Percentiles rank a stretch among this genome's conserved stretches.
Evolutionary conservation across 2,888 invertebrate species (phyloP).

Genomic region (Aphodius granarius): DNA sequence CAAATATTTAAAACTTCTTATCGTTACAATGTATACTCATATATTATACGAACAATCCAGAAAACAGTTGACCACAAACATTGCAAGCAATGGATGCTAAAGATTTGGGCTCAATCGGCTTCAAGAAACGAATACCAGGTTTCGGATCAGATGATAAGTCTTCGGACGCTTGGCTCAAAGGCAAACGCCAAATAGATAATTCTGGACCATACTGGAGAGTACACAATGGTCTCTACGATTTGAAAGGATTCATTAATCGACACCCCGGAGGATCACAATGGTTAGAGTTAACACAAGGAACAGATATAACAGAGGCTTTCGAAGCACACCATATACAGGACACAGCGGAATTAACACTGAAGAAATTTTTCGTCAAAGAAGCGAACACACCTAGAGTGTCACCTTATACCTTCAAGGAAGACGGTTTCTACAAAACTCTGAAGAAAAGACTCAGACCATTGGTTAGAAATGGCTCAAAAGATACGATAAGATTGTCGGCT

Average conservation of each 20-base stretch:
- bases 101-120: not conserved
- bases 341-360: slow-evolving; percentile 59
- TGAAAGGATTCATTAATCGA: slow-evolving; percentile 71
- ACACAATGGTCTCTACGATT: slow-evolving; percentile 77
- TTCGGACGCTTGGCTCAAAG: slow-evolving; percentile 60
- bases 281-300: slow-evolving; percentile 71
- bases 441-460: slow-evolving; percentile 61
- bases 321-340: slow-evolving; percentile 71
- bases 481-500: slow-evolving; percentile 45
- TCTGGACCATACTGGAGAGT: slow-evolving; percentile 76
- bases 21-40: too few species aligned
- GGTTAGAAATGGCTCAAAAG: slow-evolving; percentile 59
- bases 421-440: slow-evolving; percentile 75
- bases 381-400: slow-evolving; percentile 67
- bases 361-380: slow-evolving; percentile 67
- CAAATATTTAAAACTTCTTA: too few species aligned
- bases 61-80: not conserved
- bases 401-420: slow-evolving; percentile 71
- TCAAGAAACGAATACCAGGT: slow-evolving; percentile 2
- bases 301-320: slow-evolving; percentile 81
- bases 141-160: not conserved
- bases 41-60: too few species aligned
- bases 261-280: slow-evolving; percentile 88
- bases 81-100: not conserved
- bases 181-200: slow-evolving; percentile 68